phyloP scores from a whole-genome alignment of 2,888 invertebrate species.

The Bibio marci region DNA sequence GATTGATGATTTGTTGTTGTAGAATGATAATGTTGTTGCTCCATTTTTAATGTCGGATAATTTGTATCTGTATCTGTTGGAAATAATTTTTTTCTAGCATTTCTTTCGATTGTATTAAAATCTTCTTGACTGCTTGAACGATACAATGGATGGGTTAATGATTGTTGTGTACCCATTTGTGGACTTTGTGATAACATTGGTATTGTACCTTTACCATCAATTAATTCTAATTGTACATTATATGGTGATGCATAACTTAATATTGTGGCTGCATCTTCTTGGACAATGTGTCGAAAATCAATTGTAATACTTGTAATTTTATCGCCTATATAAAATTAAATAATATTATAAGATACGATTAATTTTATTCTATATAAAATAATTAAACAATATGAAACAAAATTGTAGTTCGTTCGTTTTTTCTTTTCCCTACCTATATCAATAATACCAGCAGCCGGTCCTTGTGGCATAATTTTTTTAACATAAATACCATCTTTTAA shows the following conservation, averaged over 20 bases:
- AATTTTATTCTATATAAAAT: too few relatives aligned
- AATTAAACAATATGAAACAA: too few relatives aligned
- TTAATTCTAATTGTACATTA: slow-evolving; percentile 63
- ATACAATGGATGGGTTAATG: slow-evolving; percentile 58
- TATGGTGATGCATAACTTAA: slow-evolving; percentile 84
- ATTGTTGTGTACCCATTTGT: slow-evolving; percentile 4
- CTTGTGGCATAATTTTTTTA: slow-evolving; percentile 69
- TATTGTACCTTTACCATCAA: slow-evolving; percentile 30
- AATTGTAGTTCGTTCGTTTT: too few relatives aligned
- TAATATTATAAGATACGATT: too few relatives aligned
- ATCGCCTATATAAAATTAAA: slow-evolving; percentile 56
- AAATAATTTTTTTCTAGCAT: slow-evolving; percentile 9
- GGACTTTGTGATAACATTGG: slow-evolving; percentile 6
- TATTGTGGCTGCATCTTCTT: slow-evolving; percentile 79
- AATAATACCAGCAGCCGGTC: slow-evolving; percentile 64
- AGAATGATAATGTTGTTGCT: slow-evolving; percentile 3
- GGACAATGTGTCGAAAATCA: slow-evolving; percentile 73
- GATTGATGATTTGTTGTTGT: not conserved
- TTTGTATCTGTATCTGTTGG: slow-evolving; percentile 8
- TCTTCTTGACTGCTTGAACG: slow-evolving; percentile 53
- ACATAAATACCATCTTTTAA: slow-evolving; percentile 80
- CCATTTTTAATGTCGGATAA: slow-evolving; percentile 11
- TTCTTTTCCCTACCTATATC: slow-evolving; percentile 5
- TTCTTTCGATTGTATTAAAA: slow-evolving; percentile 33
- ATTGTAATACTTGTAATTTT: slow-evolving; percentile 74